Base-by-base conservation (phyloP, 1,140 invertebrate genomes). In the Heliconius congener region DNA sequence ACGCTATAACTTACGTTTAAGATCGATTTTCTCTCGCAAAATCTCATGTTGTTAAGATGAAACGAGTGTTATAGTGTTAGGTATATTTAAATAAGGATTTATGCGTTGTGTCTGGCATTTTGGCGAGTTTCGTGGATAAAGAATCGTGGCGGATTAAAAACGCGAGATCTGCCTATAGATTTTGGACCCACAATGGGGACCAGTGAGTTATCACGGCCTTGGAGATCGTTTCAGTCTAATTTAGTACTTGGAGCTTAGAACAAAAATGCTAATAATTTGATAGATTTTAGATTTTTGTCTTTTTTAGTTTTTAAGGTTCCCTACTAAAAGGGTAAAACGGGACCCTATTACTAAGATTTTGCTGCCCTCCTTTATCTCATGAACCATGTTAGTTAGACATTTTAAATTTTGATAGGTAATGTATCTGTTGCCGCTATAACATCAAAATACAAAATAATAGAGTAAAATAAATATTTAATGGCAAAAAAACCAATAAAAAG, bases 21-120 rank as follows among this genome's bases (percentile, higher is more conserved):
- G 76, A 77, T 60, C 11, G 8, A 52, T 71, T 76, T 79, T 81
- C 19, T 19, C 70, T 82, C 84, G 79, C 16, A 8, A 3, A 74
- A 23, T 73, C 16, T n/a, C 8, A 30, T 73, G 77, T 60, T 46
- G 57, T 79, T 71, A 66, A n/a, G 73, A 79, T 73, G 27, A 75
- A 76, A 78, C 9, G 76, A 16, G 71, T 81, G 80, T 82, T 71
- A 73, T 76, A 57, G 66, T 46, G 70, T 75, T 60, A 81, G 90
- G 87, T 90, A 93, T 94, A 94, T 94, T 94, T 93, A 92, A 94
- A 94, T 93, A 93, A 93, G 91, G 92, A 94, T 94, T 94, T 94
- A 94, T 94, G 90, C 87, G 86, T 90, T 90, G 87, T 88, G 92
- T 94, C 91, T 94, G 92, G 89, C 84, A 85, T 92, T 93, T 93